Base-by-base conservation (phyloP, 2,888 invertebrate species). In the Sturmia bella region DNA sequence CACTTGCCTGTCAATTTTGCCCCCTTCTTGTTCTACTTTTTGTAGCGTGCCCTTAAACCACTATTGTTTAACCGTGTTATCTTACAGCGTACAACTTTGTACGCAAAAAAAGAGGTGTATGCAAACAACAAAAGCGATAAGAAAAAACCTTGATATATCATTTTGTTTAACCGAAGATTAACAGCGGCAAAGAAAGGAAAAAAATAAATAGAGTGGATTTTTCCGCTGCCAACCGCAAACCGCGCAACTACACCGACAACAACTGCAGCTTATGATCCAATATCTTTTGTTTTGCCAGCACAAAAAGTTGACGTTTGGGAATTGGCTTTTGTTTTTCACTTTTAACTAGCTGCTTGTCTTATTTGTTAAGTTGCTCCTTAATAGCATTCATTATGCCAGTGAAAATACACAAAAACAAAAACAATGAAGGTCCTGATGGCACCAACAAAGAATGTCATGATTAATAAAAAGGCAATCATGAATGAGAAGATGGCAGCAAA, bases 51-150 rank as follows among this genome's bases (percentile, higher is more conserved):
- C 50, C 32, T 13, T 17, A 61, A 64, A 52, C 37, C 52, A 37
- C 72, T 59, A 59, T 59, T 54, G 32, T 70, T 57, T 50, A 21
- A 63, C n/a, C 64, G 19, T 41, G 17, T 78, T 78, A 70, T 78
- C 64, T 57, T 12, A 39, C 12, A 27, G 4, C 52, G 17, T 17
- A 32, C 21, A 11, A 66, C 21, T 59, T 59, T 41, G 5, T 37
- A 64, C 24, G 39, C 3, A 6, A 27, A 27, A 27, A 27, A 27
- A 32, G 45, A 64, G 63, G 39, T 48, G 37, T 32, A 50, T 21
- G 17, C 17, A 64, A 27, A 41, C 13, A 52, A 45, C 13, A 12
- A 27, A 12, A 59, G 39, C 21, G 56, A 15, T 1, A 45, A 19
- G 11, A 56, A 12, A 27, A 7, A 57, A 57, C 41, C 54, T 70